These are phyloP conservation scores for Leucophenga varia DNA, from an alignment of 1,140 invertebrate species.

Conservation along the genomic window DNA sequence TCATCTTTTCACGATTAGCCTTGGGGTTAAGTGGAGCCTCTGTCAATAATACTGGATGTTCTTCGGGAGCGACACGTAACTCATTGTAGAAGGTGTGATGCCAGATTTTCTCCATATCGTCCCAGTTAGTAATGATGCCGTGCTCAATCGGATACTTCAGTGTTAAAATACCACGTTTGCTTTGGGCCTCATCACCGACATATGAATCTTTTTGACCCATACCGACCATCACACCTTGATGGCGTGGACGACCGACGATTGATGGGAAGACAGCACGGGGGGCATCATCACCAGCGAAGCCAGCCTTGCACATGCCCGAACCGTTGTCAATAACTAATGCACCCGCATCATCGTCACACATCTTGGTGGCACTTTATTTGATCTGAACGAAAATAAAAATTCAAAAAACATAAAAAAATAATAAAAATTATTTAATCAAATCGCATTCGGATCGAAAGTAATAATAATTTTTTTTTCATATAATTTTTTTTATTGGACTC, in stretches of 20 bases:
- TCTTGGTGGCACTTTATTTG: slow-evolving; percentile 56
- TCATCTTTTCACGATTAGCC: slow-evolving; percentile 88
- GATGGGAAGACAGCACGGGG: slow-evolving; percentile 83
- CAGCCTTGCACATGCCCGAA: slow-evolving; percentile 89
- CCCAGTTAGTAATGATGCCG: slow-evolving; percentile 78
- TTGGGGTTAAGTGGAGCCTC: slow-evolving; percentile 89
- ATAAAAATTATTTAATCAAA: background rate
- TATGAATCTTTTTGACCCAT: slow-evolving; percentile 91
- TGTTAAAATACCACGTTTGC: slow-evolving; percentile 75
- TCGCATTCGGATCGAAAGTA: too few species aligned
- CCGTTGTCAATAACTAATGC: slow-evolving; percentile 78
- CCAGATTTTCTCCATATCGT: slow-evolving; percentile 83
- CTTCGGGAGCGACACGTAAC: slow-evolving; percentile 90
- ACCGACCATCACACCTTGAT: slow-evolving; percentile 92
- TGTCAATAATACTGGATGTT: slow-evolving; percentile 85
- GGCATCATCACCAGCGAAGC: slow-evolving; percentile 83
- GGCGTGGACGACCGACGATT: slow-evolving; percentile 77
- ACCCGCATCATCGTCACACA: slow-evolving; percentile 84
- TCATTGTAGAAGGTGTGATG: slow-evolving; percentile 94
- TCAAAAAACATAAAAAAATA: too few species aligned
- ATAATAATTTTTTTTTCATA: too few species aligned
- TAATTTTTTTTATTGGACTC: too few species aligned
- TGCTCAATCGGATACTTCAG: slow-evolving; percentile 74
- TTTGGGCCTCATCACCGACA: slow-evolving; percentile 80
- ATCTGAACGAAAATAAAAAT: too few species aligned